Conservation (phyloP, 92 coral and sea anemone species). For the Siderastrea radians region DNA sequence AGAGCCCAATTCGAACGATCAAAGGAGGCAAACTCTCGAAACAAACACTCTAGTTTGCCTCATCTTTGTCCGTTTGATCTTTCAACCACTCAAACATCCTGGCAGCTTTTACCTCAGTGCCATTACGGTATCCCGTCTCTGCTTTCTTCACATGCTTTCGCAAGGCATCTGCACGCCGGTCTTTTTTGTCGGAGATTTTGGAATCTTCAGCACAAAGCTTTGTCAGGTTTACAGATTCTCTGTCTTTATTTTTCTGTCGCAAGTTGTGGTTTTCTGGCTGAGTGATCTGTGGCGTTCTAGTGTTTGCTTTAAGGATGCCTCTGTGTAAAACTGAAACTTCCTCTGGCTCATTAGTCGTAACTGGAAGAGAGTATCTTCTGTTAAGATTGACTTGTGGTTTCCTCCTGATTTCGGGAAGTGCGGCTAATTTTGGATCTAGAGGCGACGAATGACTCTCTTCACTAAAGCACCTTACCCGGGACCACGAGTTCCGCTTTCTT, state of each 20-base stretch:
- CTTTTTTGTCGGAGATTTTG: too few species aligned
- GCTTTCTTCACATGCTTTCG: background rate
- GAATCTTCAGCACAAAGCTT: background rate
- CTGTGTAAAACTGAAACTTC: background rate
- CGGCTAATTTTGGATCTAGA: background rate
- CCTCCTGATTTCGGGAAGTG: constrained; percentile 3
- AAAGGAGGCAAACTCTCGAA: too few species aligned
- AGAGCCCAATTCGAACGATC: too few species aligned
- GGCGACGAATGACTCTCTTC: background rate
- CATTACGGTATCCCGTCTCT: background rate
- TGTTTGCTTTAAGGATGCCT: background rate
- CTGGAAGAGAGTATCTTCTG: constrained; percentile 24
- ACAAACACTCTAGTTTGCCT: background rate
- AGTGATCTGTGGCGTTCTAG: background rate
- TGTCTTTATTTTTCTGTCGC: background rate
- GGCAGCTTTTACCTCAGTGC: background rate
- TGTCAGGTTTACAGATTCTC: background rate
- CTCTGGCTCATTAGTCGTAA: background rate
- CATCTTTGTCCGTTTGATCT: background rate
- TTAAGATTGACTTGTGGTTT: background rate
- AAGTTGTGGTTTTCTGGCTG: constrained; percentile 3
- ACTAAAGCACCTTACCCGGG: background rate
- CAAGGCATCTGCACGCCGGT: too few species aligned
- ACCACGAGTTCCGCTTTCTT: background rate
- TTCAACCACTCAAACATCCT: background rate